Conservation (phyloP, 2,113 vertebrate genomes). For the Tragelaphus strepsiceros region DNA sequence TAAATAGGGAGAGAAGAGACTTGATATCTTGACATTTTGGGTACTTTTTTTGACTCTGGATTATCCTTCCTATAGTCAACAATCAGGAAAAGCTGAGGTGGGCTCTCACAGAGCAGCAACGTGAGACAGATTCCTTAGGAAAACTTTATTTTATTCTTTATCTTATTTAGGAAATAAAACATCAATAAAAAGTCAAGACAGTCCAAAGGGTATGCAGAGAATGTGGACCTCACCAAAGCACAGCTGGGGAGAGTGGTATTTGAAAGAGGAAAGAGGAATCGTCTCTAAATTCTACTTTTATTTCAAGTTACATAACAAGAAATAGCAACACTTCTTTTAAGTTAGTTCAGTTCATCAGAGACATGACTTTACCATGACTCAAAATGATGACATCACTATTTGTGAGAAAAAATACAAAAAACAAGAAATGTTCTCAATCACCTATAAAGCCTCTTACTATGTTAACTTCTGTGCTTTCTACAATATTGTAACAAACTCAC, state of each 20-base stretch:
- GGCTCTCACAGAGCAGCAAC: background rate
- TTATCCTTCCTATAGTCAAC: background rate
- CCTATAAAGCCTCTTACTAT: background rate
- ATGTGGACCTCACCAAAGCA: background rate
- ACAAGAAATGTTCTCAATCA: background rate
- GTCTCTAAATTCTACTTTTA: background rate
- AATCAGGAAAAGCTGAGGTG: background rate
- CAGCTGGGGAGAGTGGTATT: background rate
- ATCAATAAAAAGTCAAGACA: background rate
- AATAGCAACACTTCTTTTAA: background rate
- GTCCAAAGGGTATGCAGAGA: background rate
- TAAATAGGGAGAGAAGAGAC: background rate
- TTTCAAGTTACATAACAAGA: constrained; percentile 11
- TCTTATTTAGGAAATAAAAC: background rate
- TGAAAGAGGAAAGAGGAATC: background rate
- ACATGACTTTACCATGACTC: background rate
- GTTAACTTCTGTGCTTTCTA: background rate
- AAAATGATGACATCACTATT: background rate
- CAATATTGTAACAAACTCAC: background rate
- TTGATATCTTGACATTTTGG: background rate
- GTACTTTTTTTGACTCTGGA: background rate
- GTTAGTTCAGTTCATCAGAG: background rate
- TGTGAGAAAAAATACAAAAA: background rate
- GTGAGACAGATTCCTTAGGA: background rate
- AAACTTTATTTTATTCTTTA: background rate